phyloP scores from a whole-genome alignment of 2,888 invertebrate genomes.

The Drosophila seclusa region DNA sequence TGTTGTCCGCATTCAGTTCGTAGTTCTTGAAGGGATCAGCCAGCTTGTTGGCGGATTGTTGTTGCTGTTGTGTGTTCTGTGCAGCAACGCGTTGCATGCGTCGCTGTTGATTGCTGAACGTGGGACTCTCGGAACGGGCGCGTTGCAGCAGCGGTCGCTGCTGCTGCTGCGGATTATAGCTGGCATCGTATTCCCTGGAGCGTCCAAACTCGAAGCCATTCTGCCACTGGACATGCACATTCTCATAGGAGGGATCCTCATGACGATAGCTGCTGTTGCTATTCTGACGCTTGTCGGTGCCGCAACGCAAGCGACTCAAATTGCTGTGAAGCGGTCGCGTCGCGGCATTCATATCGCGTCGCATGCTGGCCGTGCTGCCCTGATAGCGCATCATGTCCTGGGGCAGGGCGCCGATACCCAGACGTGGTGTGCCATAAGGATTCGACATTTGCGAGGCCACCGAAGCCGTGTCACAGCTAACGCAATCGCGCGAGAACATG shows the following conservation, averaged over 20 bases:
- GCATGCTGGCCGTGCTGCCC: conserved; percentile 47
- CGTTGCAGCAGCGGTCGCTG: conserved; percentile 80
- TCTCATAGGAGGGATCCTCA: conserved; percentile 84
- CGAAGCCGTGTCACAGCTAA: conserved; percentile 82
- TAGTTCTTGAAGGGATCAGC: conserved; percentile 84
- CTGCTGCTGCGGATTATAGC: conserved; percentile 43
- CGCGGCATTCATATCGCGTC: conserved; percentile 68
- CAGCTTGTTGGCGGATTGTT: conserved; percentile 56
- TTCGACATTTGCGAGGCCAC: conserved; percentile 79
- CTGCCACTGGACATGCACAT: conserved; percentile 85
- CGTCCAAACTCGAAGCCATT: conserved; percentile 85
- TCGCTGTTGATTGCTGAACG: conserved; percentile 75
- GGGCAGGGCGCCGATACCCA: conserved; percentile 68
- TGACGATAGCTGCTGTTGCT: conserved; percentile 63
- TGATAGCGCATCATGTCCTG: conserved; percentile 84
- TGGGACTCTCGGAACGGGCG: conserved; percentile 84
- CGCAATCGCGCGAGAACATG: conserved; percentile 85
- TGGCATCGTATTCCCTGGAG: conserved; percentile 80
- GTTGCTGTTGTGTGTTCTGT: conserved; percentile 36
- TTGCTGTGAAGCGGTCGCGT: conserved; percentile 82
- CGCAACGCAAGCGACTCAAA: conserved; percentile 79
- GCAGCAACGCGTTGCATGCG: conserved; percentile 67
- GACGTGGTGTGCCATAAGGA: conserved; percentile 79
- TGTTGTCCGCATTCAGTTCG: conserved; percentile 83
- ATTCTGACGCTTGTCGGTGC: conserved; percentile 53